Evolutionary conservation across 1,140 invertebrate genomes (phyloP).

Genomic region (Fopius arisanus): DNA sequence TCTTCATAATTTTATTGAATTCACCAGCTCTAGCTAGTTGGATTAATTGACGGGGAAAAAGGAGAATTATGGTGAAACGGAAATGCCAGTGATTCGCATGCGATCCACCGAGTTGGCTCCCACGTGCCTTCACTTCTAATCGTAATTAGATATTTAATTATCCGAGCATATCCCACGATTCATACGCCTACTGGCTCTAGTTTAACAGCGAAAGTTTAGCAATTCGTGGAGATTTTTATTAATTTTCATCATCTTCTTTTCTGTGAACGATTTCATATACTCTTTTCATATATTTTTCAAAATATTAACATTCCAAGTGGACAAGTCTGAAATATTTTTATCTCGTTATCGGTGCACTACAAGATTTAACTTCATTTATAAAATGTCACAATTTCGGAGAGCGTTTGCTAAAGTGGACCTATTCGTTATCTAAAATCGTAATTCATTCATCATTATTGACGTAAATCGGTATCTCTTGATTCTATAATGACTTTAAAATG

Average conservation of each 20-base stretch:
- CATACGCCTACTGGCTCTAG: not conserved
- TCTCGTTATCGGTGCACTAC: too few species aligned
- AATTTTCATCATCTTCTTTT: too few species aligned
- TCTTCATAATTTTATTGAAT: not conserved
- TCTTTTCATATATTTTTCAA: too few species aligned
- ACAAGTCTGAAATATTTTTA: too few species aligned
- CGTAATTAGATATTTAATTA: conserved; percentile 39
- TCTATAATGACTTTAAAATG: not conserved
- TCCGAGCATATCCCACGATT: conserved; percentile 15
- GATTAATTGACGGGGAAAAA: conserved; percentile 17
- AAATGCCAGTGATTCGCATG: conserved; percentile 19
- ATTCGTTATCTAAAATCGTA: too few species aligned
- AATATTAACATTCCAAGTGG: too few species aligned
- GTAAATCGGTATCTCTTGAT: not conserved
- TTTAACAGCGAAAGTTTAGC: conserved; percentile 16
- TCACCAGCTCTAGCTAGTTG: not conserved
- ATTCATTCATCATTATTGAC: too few species aligned
- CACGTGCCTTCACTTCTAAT: conserved; percentile 32
- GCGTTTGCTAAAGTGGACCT: too few species aligned
- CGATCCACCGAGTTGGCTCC: conserved; percentile 11
- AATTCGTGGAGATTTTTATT: too few species aligned
- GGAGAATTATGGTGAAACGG: conserved; percentile 2
- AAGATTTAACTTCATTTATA: too few species aligned
- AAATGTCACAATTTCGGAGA: too few species aligned
- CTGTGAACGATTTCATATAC: too few species aligned